Evolutionary conservation across 2,888 invertebrate genomes (phyloP).

Genomic region (Dicycla oo): DNA sequence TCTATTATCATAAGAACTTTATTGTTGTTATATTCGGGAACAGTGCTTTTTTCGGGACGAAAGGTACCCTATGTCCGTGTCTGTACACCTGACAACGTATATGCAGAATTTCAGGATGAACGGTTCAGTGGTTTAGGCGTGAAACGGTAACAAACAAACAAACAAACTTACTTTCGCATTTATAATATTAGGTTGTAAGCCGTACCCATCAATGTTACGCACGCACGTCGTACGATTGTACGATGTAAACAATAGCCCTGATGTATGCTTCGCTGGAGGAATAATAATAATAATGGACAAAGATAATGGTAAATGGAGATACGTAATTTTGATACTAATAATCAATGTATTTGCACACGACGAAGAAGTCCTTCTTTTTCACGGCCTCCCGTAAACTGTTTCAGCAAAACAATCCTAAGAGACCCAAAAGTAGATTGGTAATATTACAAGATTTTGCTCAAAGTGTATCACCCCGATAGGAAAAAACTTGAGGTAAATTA

Average conservation of each 20-base stretch:
- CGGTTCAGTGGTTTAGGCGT: no score
- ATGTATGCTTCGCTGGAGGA: conserved; percentile 47
- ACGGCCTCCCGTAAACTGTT: not conserved
- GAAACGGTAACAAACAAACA: no score
- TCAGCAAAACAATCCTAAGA: not conserved
- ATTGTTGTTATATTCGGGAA: no score
- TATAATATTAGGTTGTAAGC: no score
- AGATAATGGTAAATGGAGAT: conserved; percentile 29
- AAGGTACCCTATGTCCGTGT: no score
- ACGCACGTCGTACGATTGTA: no score
- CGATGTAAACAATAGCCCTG: conserved; percentile 58
- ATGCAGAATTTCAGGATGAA: no score
- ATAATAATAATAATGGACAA: conserved; percentile 19
- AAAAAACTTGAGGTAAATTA: not conserved
- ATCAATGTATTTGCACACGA: not conserved
- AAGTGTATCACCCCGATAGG: not conserved
- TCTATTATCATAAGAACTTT: no score
- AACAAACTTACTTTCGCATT: no score
- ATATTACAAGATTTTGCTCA: not conserved
- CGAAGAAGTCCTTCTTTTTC: not conserved
- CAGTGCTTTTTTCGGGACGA: no score
- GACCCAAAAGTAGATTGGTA: not conserved
- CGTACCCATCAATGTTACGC: conserved; percentile 54
- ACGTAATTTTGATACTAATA: not conserved
- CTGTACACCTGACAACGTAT: no score